Conservation (phyloP, 2,113 vertebrate species). For the Laticauda laticaudata region DNA sequence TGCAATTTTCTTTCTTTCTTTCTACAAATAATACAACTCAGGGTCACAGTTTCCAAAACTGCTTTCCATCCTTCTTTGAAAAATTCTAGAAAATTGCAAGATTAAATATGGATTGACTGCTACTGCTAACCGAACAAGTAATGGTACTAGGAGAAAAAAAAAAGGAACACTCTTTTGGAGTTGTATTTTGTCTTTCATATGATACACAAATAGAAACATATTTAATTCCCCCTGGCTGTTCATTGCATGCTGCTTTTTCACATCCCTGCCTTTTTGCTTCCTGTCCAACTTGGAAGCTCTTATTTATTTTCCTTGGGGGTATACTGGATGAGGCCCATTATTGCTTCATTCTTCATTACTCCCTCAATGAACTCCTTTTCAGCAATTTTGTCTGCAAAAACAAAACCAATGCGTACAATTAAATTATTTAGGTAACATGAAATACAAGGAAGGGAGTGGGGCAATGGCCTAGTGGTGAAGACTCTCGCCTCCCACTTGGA, state of each 20-base stretch:
- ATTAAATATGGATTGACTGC: background rate
- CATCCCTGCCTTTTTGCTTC: background rate
- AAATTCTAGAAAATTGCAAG: background rate
- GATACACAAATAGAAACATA: background rate
- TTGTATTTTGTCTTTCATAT: background rate
- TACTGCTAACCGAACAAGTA: background rate
- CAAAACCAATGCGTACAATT: background rate
- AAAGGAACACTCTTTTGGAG: background rate
- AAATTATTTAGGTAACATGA: background rate
- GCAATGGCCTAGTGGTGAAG: background rate
- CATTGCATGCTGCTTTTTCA: background rate
- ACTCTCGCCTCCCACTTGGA: background rate
- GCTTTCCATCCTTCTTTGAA: background rate
- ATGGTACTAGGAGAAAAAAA: background rate
- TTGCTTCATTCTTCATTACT: slow-evolving; percentile 77
- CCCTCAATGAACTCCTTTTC: slow-evolving; percentile 83
- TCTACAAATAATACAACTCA: background rate
- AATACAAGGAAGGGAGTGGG: background rate
- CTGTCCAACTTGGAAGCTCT: background rate
- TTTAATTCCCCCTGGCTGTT: background rate
- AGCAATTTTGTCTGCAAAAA: slow-evolving; percentile 72
- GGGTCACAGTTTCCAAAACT: background rate
- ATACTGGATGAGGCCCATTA: slow-evolving; percentile 81
- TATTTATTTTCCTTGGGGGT: slow-evolving; percentile 56
- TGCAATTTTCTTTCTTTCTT: background rate